phyloP scores from a whole-genome alignment of 2,113 vertebrate species.

The Thalassarche chlororhynchos region DNA sequence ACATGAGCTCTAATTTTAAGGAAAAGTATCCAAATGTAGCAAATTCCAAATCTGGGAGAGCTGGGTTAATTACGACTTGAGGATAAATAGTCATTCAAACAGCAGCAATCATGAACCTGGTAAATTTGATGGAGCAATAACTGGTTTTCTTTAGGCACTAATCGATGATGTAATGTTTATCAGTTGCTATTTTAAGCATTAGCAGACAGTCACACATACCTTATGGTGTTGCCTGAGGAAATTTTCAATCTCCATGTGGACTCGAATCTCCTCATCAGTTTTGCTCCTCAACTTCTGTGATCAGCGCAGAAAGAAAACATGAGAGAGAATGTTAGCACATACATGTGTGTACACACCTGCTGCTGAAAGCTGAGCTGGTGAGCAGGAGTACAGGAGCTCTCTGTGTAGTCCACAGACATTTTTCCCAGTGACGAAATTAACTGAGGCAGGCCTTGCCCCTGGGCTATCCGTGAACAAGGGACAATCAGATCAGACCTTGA shows the following conservation, averaged over 20 bases:
- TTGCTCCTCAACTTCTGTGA: conserved; percentile 72
- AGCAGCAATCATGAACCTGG: not conserved
- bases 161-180: not conserved
- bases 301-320: not conserved
- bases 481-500: not conserved
- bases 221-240: conserved; percentile 78
- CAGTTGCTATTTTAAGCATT: not conserved
- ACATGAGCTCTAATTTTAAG: not conserved
- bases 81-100: not conserved
- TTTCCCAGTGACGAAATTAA: not conserved
- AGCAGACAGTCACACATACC: conserved; percentile 61
- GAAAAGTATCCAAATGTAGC: not conserved
- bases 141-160: not conserved
- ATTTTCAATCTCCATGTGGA: conserved; percentile 73
- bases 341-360: not conserved
- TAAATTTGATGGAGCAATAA: not conserved
- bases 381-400: not conserved
- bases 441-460: not conserved
- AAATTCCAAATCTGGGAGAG: not conserved
- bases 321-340: not conserved
- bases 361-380: not conserved
- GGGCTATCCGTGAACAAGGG: not conserved
- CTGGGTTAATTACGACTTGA: not conserved
- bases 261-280: conserved; percentile 75
- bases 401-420: not conserved